Conservation (phyloP, 1,140 invertebrate genomes). For the Anoplolepis gracilipes region DNA sequence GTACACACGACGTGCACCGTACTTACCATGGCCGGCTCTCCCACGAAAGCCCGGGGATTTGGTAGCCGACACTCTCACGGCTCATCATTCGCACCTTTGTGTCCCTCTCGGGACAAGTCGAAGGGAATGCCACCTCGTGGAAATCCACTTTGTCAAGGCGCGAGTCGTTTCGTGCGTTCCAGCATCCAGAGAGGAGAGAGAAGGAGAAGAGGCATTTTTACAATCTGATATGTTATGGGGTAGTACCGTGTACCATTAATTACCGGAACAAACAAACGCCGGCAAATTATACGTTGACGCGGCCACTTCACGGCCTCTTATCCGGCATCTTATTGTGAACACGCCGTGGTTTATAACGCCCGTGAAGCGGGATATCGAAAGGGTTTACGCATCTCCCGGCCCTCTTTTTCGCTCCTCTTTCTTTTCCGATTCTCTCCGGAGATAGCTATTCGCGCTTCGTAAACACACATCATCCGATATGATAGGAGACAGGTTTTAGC, state of each 20-base stretch:
- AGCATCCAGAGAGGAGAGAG: background rate
- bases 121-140: conserved; percentile 26
- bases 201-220: conserved; percentile 38
- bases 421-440: conserved; percentile 8
- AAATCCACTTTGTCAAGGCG: conserved; percentile 71
- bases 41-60: conserved; percentile 42
- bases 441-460: conserved; percentile 54
- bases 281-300: conserved; percentile 65
- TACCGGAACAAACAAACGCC: conserved; percentile 68
- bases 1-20: background rate
- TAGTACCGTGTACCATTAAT: conserved; percentile 61
- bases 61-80: conserved; percentile 54
- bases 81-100: conserved; percentile 61
- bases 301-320: conserved; percentile 47
- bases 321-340: conserved; percentile 62
- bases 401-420: conserved; percentile 40
- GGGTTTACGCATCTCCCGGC: conserved; percentile 18
- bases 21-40: conserved; percentile 9
- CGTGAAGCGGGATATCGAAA: conserved; percentile 18
- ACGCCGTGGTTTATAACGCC: conserved; percentile 57
- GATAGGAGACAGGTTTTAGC: conserved; percentile 39
- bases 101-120: background rate
- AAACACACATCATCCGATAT: conserved; percentile 27
- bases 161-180: conserved; percentile 8
- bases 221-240: conserved; percentile 41